Evolutionary conservation across 35 echinoderm and acorn worm species (phyloP).

Genomic region (Lytechinus pictus): DNA sequence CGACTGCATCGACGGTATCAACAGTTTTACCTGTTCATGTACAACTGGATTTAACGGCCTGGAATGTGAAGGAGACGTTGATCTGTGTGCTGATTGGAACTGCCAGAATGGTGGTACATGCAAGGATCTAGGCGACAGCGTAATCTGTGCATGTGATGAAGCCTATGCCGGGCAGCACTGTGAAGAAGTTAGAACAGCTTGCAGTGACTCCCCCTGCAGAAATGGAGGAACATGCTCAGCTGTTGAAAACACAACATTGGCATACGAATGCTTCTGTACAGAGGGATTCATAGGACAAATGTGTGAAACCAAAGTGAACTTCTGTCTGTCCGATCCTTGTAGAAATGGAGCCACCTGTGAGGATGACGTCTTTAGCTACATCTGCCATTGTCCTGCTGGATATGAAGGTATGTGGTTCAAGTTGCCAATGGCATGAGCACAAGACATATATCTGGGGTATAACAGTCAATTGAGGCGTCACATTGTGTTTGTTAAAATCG

Average conservation of each 20-base stretch:
- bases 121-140: neutral
- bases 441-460: too few species aligned
- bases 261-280: neutral
- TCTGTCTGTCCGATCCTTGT: constrained; percentile 6
- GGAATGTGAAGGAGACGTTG: constrained; percentile 29
- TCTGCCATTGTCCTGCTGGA: neutral
- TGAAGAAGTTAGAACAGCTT: neutral
- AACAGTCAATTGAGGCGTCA: too few species aligned
- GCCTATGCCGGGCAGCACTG: neutral
- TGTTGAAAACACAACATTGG: neutral
- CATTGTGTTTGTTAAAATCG: too few species aligned
- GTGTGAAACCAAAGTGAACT: neutral
- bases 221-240: constrained; percentile 23
- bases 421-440: too few species aligned
- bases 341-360: neutral
- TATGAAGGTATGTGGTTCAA: neutral
- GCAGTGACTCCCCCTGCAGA: neutral
- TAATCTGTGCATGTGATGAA: neutral
- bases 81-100: constrained; percentile 2
- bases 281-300: neutral
- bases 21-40: constrained; percentile 68
- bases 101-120: constrained; percentile 43
- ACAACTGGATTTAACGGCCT: constrained; percentile 16
- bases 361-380: neutral
- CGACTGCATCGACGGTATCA: constrained; percentile 67